These are phyloP conservation scores for Cyclargus thomasi DNA, from an alignment of 1,140 invertebrate genomes.

Conservation along the genomic window DNA sequence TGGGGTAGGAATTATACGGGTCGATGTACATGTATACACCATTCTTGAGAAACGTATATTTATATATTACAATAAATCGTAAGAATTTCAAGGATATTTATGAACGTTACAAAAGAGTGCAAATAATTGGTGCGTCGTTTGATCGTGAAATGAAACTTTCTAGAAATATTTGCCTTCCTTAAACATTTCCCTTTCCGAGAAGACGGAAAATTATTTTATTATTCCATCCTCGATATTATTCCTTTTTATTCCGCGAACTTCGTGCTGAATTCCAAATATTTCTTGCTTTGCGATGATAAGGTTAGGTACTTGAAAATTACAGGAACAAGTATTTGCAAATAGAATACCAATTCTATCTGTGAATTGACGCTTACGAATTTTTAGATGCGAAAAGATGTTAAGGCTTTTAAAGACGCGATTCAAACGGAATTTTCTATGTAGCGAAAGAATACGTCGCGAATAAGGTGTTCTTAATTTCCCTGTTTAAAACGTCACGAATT, in stretches of 20 bases:
- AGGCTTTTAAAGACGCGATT: no score
- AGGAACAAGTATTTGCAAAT: not conserved
- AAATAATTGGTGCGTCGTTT: not conserved
- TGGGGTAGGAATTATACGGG: not conserved
- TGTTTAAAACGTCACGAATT: no score
- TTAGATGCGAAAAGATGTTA: not conserved
- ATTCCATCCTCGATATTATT: conserved; percentile 1
- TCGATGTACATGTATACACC: no score
- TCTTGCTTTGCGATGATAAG: not conserved
- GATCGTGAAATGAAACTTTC: conserved; percentile 1
- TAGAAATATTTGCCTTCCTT: not conserved
- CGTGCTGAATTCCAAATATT: not conserved
- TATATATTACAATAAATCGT: not conserved
- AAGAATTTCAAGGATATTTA: not conserved
- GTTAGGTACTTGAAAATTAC: not conserved
- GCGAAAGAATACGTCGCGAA: no score
- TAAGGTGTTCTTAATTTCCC: no score
- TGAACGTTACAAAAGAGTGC: not conserved
- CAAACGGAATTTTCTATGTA: no score
- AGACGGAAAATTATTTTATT: conserved; percentile 1
- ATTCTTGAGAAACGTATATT: not conserved
- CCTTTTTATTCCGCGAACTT: not conserved
- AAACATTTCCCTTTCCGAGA: not conserved
- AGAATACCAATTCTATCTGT: not conserved
- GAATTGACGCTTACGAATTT: not conserved